Evolutionary conservation across 2,797 vertebrate species (phyloP).

Genomic region (Anas flavirostris): DNA sequence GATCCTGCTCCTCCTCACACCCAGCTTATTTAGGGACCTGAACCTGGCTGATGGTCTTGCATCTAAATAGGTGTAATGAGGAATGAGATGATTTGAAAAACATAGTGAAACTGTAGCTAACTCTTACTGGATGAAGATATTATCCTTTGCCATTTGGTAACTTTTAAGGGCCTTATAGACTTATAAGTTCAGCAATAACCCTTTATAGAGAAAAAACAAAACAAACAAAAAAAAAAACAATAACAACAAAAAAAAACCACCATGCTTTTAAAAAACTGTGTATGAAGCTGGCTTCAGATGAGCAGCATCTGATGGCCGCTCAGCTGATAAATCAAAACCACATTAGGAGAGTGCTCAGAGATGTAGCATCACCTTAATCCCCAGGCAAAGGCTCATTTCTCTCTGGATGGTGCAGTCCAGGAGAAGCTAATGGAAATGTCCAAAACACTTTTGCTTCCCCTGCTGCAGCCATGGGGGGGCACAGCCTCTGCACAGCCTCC

Average conservation of each 20-base stretch:
- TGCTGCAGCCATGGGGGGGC: accelerated
- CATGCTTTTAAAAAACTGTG: not conserved
- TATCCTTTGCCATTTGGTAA: not conserved
- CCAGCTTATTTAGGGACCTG: not conserved
- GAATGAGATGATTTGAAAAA: not conserved
- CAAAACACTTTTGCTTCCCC: not conserved
- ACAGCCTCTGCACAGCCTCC: not conserved
- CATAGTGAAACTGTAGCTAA: not conserved
- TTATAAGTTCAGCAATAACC: not conserved
- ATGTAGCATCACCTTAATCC: not conserved
- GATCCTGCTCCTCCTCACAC: not conserved
- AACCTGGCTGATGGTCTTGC: not conserved
- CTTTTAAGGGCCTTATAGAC: not conserved
- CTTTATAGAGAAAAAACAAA: not conserved
- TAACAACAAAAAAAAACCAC: too few relatives aligned
- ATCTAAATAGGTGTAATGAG: not conserved
- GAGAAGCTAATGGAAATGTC: not conserved
- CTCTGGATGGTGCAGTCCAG: not conserved
- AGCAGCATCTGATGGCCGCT: not conserved
- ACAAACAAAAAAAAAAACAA: too few relatives aligned
- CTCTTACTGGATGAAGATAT: not conserved
- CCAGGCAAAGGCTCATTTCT: not conserved
- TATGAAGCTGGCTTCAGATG: not conserved
- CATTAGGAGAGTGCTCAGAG: not conserved
- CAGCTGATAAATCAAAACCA: not conserved